These are phyloP conservation scores for Hemibagrus guttatus DNA, from an alignment of 2,797 vertebrate species.

Conservation along the genomic window DNA sequence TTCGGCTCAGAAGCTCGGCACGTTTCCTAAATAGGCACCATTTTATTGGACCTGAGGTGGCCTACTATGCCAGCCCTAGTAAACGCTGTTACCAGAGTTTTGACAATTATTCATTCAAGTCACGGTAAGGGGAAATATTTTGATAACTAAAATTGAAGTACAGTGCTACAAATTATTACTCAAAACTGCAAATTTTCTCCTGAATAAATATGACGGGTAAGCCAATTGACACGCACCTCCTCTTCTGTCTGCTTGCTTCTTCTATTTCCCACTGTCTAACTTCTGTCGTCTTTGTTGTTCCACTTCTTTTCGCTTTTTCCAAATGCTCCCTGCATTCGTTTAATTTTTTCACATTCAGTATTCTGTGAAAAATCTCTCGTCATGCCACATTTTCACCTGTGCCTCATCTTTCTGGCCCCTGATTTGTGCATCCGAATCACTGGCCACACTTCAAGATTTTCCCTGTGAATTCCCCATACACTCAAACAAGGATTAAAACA, in stretches of 20 bases:
- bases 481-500: neutral
- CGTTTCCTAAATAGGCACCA: slow-evolving; percentile 81
- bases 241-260: neutral
- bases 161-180: neutral
- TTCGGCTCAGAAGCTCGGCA: slow-evolving; percentile 72
- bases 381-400: neutral
- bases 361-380: neutral
- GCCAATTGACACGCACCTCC: too few species aligned
- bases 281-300: neutral
- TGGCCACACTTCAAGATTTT: neutral
- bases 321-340: neutral
- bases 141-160: too few species aligned
- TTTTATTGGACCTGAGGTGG: slow-evolving; percentile 79
- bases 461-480: neutral
- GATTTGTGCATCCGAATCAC: neutral
- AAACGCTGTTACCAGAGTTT: slow-evolving; percentile 84
- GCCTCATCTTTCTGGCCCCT: neutral
- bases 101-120: slow-evolving; percentile 82
- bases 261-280: neutral
- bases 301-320: neutral
- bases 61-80: slow-evolving; percentile 79
- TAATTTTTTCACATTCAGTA: neutral
- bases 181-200: neutral
- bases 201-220: neutral
- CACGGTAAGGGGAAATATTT: slow-evolving; percentile 72